Conservation (phyloP, 1,140 invertebrate genomes). For the Dysdera silvatica region DNA sequence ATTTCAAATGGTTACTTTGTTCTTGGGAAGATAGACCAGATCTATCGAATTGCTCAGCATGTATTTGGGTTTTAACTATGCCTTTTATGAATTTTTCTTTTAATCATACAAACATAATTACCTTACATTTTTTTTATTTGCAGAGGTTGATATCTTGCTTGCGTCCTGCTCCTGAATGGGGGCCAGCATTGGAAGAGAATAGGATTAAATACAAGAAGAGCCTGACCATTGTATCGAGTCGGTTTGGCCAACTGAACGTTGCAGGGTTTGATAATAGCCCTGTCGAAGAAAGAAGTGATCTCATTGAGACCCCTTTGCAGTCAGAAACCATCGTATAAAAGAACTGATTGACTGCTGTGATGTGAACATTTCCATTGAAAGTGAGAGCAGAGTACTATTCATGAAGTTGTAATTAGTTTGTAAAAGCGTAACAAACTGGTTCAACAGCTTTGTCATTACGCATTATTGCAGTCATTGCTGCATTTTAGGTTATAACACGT, state of each 20-base stretch:
- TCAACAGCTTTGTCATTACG: too few species aligned
- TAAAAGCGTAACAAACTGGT: too few species aligned
- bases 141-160: conserved; percentile 13
- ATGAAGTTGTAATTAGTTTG: too few species aligned
- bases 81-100: neutral
- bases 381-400: too few species aligned
- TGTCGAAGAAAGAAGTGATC: too few species aligned
- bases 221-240: conserved; percentile 5
- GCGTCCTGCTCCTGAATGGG: conserved; percentile 18
- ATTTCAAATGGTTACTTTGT: neutral
- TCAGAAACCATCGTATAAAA: too few species aligned
- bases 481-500: too few species aligned
- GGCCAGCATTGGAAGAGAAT: conserved; percentile 16
- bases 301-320: too few species aligned
- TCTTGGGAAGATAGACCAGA: neutral
- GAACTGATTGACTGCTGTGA: too few species aligned
- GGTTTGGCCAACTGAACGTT: conserved; percentile 3
- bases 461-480: too few species aligned
- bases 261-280: neutral
- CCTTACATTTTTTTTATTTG: neutral
- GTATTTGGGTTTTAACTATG: neutral
- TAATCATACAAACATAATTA: neutral
- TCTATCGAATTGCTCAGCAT: neutral
- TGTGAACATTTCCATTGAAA: too few species aligned
- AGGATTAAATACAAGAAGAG: conserved; percentile 19